phyloP scores from a whole-genome alignment of 2,113 vertebrate genomes.

The Sylvia atricapilla region DNA sequence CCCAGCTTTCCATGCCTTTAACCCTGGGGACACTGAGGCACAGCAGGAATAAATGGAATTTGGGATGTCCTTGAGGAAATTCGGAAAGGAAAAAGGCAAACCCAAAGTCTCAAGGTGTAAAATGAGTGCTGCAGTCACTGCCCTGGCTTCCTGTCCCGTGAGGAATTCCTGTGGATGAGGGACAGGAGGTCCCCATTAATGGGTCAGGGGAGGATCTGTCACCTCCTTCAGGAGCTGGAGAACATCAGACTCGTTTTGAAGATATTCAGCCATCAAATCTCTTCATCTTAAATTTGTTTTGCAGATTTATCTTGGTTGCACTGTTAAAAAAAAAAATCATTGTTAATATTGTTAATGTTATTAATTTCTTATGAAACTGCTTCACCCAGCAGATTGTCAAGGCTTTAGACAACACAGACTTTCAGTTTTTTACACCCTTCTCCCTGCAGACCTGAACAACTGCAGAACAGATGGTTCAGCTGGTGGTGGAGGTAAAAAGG shows the following conservation, averaged over 20 bases:
- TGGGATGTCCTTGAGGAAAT: background rate
- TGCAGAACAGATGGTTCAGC: slow-evolving; percentile 42
- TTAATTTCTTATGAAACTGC: background rate
- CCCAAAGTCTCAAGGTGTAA: background rate
- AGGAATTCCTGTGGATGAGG: background rate
- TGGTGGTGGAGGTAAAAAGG: slow-evolving; percentile 30
- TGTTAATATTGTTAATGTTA: background rate
- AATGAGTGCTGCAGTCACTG: background rate
- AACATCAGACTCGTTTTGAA: background rate
- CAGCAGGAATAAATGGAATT: background rate
- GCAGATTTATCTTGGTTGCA: background rate
- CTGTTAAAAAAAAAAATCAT: background rate
- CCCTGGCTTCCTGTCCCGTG: rapidly evolving
- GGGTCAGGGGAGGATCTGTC: background rate
- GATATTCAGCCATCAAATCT: background rate
- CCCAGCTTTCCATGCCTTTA: background rate
- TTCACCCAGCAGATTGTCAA: background rate
- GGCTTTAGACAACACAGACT: background rate
- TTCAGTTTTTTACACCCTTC: background rate
- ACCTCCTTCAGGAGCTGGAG: rapidly evolving
- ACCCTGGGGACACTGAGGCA: background rate
- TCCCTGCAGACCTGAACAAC: background rate
- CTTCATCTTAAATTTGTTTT: background rate
- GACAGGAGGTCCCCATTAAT: rapidly evolving
- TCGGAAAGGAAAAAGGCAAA: too few relatives aligned